phyloP scores from a whole-genome alignment of 2,888 invertebrate genomes.

The Phaonia tiefii region DNA sequence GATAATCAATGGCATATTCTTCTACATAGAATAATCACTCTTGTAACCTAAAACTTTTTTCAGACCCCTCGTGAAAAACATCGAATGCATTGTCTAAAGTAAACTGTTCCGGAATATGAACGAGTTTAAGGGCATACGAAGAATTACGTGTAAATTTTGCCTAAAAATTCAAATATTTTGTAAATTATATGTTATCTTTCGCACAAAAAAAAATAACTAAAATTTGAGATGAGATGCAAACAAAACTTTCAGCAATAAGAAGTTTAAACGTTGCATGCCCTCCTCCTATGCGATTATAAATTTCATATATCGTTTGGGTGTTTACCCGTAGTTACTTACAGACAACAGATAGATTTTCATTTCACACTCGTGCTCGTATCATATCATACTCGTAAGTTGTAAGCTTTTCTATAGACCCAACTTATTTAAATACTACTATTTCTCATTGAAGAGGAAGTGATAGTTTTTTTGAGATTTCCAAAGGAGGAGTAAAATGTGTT shows the following conservation, averaged over 20 bases:
- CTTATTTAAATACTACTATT: constrained; percentile 40
- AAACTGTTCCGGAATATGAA: constrained; percentile 6
- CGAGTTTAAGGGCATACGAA: constrained; percentile 30
- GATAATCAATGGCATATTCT: neutral
- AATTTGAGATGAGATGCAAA: constrained; percentile 42
- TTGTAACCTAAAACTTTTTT: neutral
- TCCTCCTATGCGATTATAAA: no score
- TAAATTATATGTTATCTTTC: constrained; percentile 55
- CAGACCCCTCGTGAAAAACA: constrained; percentile 6
- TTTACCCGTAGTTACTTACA: constrained; percentile 45
- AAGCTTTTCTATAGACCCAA: constrained; percentile 22
- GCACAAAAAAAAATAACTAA: neutral
- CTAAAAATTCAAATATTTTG: constrained; percentile 47
- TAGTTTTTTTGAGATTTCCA: neutral
- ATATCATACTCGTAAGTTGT: constrained; percentile 42
- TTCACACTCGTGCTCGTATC: no score
- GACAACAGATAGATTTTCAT: constrained; percentile 47
- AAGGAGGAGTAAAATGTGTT: neutral
- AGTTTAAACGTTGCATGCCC: constrained; percentile 7
- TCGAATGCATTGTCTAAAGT: neutral
- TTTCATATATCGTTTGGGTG: constrained; percentile 10
- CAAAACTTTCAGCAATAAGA: constrained; percentile 42
- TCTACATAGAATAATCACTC: neutral
- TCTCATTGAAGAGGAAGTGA: neutral
- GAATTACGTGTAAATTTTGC: constrained; percentile 68